Evolutionary conservation across 2,888 invertebrate species (phyloP).

Genomic region (Drepana falcataria): DNA sequence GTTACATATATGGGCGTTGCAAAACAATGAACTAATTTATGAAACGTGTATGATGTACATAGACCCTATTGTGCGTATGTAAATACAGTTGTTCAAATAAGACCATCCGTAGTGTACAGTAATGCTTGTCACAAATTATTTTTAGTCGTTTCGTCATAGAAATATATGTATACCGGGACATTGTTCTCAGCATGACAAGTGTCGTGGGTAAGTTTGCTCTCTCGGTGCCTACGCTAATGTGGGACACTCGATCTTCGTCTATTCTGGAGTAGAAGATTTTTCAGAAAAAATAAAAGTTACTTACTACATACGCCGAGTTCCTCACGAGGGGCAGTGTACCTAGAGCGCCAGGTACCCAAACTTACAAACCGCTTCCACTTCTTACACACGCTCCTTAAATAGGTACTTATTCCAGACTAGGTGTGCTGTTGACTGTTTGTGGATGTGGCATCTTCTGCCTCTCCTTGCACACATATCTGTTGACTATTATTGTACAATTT

Average conservation of each 20-base stretch:
- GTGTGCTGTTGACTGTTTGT: too few species aligned
- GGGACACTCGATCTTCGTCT: neutral
- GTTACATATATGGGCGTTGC: conserved; percentile 33
- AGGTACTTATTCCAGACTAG: too few species aligned
- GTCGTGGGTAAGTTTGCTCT: neutral
- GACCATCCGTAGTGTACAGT: conserved; percentile 5
- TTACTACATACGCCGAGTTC: too few species aligned
- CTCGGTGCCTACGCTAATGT: neutral
- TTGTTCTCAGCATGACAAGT: neutral
- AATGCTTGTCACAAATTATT: conserved; percentile 28
- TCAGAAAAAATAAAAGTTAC: conserved; percentile 3
- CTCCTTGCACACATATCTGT: too few species aligned
- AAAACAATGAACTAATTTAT: conserved; percentile 51
- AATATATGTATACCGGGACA: neutral
- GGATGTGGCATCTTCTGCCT: too few species aligned
- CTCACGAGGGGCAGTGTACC: too few species aligned
- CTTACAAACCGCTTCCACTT: too few species aligned
- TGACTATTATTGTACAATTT: too few species aligned
- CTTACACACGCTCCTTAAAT: too few species aligned
- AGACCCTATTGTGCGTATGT: conserved; percentile 11
- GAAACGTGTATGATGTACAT: conserved; percentile 25
- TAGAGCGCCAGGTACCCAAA: too few species aligned
- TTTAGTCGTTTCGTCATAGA: conserved; percentile 6
- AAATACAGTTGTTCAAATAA: conserved; percentile 29
- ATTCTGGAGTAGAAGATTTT: too few species aligned